Evolutionary conservation across 2,888 invertebrate genomes (phyloP), one percentile per base, ranked within the genome.

Genomic region (Aradus depressus): DNA sequence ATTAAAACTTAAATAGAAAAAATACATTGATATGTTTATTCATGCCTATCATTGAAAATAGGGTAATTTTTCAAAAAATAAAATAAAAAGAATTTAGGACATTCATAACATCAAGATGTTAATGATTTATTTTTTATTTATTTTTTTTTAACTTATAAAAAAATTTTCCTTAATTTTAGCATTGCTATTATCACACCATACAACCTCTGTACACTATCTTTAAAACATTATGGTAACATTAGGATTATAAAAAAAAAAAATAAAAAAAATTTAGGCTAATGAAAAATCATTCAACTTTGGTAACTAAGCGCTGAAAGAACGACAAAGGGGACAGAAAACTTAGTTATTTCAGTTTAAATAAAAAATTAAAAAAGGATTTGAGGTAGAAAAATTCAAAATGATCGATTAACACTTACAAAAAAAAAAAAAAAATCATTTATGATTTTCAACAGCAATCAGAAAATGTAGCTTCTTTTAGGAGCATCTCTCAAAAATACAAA

Each of bases 361-460:
- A 51, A 51, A 43, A 28, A 35, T 43, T 47, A 23, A 51, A n/a
- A n/a, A n/a, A n/a, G n/a, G n/a, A n/a, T n/a, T 35, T 51, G 51
- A 51, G 51, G 51, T 51, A 51, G 51, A 51, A 51, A 44, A 51
- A 51, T 44, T 38, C 32, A 51, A 51, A 51, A 41, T 50, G 26
- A 51, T 21, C 38, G 38, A 28, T 39, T 47, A 16, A 50, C 39
- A 44, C 39, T 41, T 49, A 49, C 41, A 41, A 39, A 31, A 47
- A 51, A 47, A 51, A 47, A 47, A 43, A 39, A 41, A 51, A 47
- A 45, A 51, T 47, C 45, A 51, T 51, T 51, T 34, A 51, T 44
- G 44, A 44, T 28, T 23, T 35, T 31, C 49, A 37, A 31, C 37
- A 35, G 31, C 49, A 52, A 22, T 38, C 42, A 50, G 42, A 38